Percentiles rank a stretch among this genome's conserved stretches.
Conservation (phyloP, 2,888 invertebrate genomes). For the Erebia aethiops region DNA sequence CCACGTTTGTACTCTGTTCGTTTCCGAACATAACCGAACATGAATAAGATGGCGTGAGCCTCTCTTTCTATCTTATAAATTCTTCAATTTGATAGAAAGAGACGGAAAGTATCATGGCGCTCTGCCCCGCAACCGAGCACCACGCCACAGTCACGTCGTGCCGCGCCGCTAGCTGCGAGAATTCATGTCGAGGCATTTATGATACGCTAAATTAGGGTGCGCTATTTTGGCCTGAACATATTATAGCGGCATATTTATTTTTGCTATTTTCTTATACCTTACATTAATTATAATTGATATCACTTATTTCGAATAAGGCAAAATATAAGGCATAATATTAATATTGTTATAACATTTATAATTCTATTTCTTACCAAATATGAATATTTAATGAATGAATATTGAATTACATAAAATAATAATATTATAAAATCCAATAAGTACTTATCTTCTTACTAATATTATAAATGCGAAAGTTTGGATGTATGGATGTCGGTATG, state of each 20-base stretch:
- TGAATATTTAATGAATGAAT: too few relatives aligned
- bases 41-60: not conserved
- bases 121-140: not conserved
- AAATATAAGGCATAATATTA: not conserved
- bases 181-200: too few relatives aligned
- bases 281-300: too few relatives aligned
- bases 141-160: too few relatives aligned
- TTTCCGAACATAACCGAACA: constrained; percentile 1
- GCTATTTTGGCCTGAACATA: too few relatives aligned
- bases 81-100: constrained; percentile 9
- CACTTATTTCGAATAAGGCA: not conserved
- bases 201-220: not conserved
- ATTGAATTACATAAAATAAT: too few relatives aligned
- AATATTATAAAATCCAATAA: too few relatives aligned
- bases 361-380: not conserved
- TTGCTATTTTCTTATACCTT: too few relatives aligned
- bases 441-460: too few relatives aligned
- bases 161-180: not conserved
- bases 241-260: too few relatives aligned
- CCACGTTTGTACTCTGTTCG: not conserved
- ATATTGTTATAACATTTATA: not conserved
- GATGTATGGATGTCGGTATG: too few relatives aligned
- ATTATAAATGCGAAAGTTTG: too few relatives aligned
- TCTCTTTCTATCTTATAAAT: not conserved
- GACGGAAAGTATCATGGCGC: not conserved